Conservation (phyloP, 2,797 vertebrate species). For the Dallia pectoralis region DNA sequence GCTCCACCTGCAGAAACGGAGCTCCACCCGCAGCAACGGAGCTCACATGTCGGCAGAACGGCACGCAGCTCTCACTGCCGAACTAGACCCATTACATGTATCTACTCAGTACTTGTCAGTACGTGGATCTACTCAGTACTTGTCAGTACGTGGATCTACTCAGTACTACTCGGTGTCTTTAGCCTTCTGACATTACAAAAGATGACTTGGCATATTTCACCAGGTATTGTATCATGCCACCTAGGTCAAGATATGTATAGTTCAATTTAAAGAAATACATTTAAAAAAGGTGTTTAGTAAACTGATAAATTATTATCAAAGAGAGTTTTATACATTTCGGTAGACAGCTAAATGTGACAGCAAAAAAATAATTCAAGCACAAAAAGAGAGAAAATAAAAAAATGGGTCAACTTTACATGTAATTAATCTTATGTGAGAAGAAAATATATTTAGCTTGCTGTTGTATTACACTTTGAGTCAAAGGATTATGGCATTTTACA, state of each 20-base stretch:
- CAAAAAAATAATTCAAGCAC: too few relatives aligned
- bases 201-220: background rate
- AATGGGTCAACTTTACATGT: too few relatives aligned
- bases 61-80: conserved; percentile 6
- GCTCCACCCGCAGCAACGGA: too few relatives aligned
- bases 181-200: background rate
- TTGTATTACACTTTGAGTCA: background rate
- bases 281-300: too few relatives aligned
- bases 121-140: background rate
- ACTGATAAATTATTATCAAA: too few relatives aligned
- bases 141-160: too few relatives aligned
- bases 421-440: background rate
- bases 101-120: too few relatives aligned
- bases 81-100: conserved; percentile 16
- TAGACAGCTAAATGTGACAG: too few relatives aligned
- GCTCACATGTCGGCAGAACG: background rate
- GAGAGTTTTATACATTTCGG: too few relatives aligned
- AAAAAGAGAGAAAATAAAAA: too few relatives aligned
- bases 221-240: background rate
- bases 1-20: too few relatives aligned
- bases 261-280: too few relatives aligned
- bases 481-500: background rate
- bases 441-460: background rate
- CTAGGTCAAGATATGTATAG: background rate
- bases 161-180: background rate